A percentile compares a stretch with the other conserved stretches of the same genome.
Conservation (phyloP, 2,113 vertebrate species). For the Elephantulus edwardii region DNA sequence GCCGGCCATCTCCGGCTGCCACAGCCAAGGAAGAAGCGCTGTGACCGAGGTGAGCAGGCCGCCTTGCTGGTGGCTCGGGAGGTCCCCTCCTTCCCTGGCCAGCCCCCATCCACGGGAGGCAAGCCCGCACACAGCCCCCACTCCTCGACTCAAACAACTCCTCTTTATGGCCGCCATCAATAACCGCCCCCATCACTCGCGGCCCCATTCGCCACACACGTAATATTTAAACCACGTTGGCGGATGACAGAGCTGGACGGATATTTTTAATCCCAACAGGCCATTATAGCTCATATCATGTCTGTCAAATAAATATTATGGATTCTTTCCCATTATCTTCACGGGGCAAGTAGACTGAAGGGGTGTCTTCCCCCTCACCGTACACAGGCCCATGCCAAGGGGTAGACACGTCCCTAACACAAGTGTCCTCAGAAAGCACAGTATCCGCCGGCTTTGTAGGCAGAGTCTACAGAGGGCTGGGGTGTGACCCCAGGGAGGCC, state of each 20-base stretch:
- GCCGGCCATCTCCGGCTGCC: conserved; percentile 41
- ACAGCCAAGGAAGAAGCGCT: conserved; percentile 48
- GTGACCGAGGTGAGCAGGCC: conserved; percentile 54
- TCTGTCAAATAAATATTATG: conserved; percentile 86
- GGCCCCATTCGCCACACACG: conserved; percentile 78
- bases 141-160: conserved; percentile 69
- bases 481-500: not conserved
- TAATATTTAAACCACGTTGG: conserved; percentile 84
- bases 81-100: not conserved
- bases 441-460: conserved; percentile 76
- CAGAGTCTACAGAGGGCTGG: not conserved
- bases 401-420: conserved; percentile 70
- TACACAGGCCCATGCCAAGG: no score
- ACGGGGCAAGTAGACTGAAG: conserved; percentile 78
- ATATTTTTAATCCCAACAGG: conserved; percentile 83
- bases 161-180: conserved; percentile 79
- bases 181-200: conserved; percentile 73
- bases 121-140: conserved; percentile 66
- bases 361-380: no score
- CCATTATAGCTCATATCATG: conserved; percentile 82
- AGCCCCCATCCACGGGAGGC: conserved; percentile 66
- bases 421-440: conserved; percentile 77
- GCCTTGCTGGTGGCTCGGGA: conserved; percentile 12
- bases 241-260: conserved; percentile 82
- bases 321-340: conserved; percentile 84